These are phyloP conservation scores for Chanos chanos DNA, from an alignment of 2,797 vertebrate species.

Conservation along the genomic window DNA sequence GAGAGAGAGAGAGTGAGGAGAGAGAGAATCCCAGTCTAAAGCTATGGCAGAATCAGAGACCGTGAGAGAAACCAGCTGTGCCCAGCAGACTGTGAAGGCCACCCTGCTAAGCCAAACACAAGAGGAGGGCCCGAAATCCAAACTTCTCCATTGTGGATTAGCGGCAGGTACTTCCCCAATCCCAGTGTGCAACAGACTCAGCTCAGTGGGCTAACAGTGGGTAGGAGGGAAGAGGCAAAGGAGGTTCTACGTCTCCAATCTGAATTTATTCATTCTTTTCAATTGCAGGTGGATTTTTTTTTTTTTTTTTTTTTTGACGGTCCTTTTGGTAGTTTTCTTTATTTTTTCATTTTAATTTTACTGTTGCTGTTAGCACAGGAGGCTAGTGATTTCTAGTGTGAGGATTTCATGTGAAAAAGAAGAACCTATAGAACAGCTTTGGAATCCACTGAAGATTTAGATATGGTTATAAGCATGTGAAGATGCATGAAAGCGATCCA, in stretches of 20 bases:
- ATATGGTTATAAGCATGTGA: too few relatives aligned
- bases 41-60: slow-evolving; percentile 48
- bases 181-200: slow-evolving; percentile 68
- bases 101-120: slow-evolving; percentile 75
- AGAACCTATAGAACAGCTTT: too few relatives aligned
- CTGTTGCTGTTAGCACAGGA: slow-evolving; percentile 11
- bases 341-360: slow-evolving; percentile 27
- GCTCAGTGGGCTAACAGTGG: slow-evolving; percentile 66
- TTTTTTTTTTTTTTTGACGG: not conserved
- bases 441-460: too few relatives aligned
- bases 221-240: slow-evolving; percentile 60
- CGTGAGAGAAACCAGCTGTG: slow-evolving; percentile 66
- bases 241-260: slow-evolving; percentile 19
- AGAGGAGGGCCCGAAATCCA: slow-evolving; percentile 75
- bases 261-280: slow-evolving; percentile 34
- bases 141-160: slow-evolving; percentile 81
- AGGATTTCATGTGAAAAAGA: too few relatives aligned
- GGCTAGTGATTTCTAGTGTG: too few relatives aligned
- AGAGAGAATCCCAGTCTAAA: not conserved
- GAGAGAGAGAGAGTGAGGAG: slow-evolving; percentile 3
- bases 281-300: slow-evolving; percentile 31
- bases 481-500: too few relatives aligned
- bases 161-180: slow-evolving; percentile 77
- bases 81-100: slow-evolving; percentile 76
- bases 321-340: not conserved